Conservation (phyloP, 2,797 vertebrate genomes). For the Acanthurus lineatus region DNA sequence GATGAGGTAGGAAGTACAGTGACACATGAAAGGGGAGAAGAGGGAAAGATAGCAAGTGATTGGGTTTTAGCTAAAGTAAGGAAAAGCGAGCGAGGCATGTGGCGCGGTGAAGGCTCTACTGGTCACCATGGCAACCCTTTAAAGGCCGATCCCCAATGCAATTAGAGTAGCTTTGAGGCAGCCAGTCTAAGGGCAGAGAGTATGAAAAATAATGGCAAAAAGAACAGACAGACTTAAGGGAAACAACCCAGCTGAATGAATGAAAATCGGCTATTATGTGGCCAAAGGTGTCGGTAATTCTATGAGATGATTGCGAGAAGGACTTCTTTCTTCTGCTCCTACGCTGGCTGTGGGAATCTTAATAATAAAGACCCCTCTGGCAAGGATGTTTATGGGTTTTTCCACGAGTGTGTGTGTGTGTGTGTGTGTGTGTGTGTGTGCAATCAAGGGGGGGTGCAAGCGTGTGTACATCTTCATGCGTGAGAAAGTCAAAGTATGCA, state of each 20-base stretch:
- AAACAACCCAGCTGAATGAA: slow-evolving; percentile 66
- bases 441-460: not conserved
- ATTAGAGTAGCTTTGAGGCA: slow-evolving; percentile 84
- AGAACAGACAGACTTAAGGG: slow-evolving; percentile 65
- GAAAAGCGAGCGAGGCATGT: slow-evolving; percentile 60
- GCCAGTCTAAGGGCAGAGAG: slow-evolving; percentile 75
- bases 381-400: slow-evolving; percentile 28
- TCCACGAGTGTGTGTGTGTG: not conserved
- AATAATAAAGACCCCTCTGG: slow-evolving; percentile 53
- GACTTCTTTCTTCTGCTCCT: slow-evolving; percentile 59
- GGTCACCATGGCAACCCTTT: slow-evolving; percentile 88
- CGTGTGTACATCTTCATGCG: not conserved
- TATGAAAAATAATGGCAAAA: slow-evolving; percentile 79
- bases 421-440: not conserved
- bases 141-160: slow-evolving; percentile 86
- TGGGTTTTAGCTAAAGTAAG: slow-evolving; percentile 65
- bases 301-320: slow-evolving; percentile 36
- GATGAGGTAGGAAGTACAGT: slow-evolving; percentile 69
- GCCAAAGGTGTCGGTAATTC: slow-evolving; percentile 52
- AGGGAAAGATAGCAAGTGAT: slow-evolving; percentile 38
- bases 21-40: slow-evolving; percentile 62
- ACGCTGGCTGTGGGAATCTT: slow-evolving; percentile 40
- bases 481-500: not conserved
- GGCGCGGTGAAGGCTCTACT: slow-evolving; percentile 71
- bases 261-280: slow-evolving; percentile 64